A percentile compares a stretch with the other conserved stretches of the same genome.
These are phyloP conservation scores for Eupeodes latifasciatus DNA, from an alignment of 2,888 invertebrate species.

Conservation along the genomic window DNA sequence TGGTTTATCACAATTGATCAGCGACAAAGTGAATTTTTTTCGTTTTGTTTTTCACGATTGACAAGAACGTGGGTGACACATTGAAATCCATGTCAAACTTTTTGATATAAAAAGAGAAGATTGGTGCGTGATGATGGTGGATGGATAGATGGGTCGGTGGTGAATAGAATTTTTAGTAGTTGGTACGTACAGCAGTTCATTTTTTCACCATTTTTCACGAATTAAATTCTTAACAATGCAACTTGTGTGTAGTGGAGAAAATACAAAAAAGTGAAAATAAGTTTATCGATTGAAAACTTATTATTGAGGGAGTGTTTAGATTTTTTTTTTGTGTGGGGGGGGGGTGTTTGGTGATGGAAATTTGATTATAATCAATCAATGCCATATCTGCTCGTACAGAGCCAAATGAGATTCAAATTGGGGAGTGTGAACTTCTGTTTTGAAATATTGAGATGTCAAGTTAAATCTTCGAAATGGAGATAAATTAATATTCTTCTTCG, in stretches of 20 bases:
- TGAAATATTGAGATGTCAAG: slow-evolving; percentile 17
- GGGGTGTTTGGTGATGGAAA: background rate
- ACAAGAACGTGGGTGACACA: slow-evolving; percentile 61
- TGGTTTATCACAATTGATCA: slow-evolving; percentile 59
- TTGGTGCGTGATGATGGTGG: background rate
- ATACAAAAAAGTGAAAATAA: too few relatives aligned
- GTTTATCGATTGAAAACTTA: background rate
- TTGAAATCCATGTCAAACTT: slow-evolving; percentile 30
- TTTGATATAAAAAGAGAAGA: background rate
- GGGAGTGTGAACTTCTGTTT: slow-evolving; percentile 12
- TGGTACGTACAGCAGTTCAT: background rate
- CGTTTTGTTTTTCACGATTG: slow-evolving; percentile 44
- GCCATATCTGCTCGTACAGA: background rate
- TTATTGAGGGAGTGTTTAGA: slow-evolving; percentile 3
- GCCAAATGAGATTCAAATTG: slow-evolving; percentile 18
- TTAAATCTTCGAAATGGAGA: slow-evolving; percentile 6
- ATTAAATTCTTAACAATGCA: too few relatives aligned
- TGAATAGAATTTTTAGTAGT: slow-evolving; percentile 41
- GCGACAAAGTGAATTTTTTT: slow-evolving; percentile 63
- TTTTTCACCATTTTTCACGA: too few relatives aligned
- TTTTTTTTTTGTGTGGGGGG: too few relatives aligned
- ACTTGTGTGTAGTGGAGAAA: too few relatives aligned
- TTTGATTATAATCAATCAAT: slow-evolving; percentile 33
- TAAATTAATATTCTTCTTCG: background rate
- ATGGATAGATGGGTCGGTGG: background rate